Base-by-base conservation (phyloP, 2,888 invertebrate species). In the Podotricha telesiphe region DNA sequence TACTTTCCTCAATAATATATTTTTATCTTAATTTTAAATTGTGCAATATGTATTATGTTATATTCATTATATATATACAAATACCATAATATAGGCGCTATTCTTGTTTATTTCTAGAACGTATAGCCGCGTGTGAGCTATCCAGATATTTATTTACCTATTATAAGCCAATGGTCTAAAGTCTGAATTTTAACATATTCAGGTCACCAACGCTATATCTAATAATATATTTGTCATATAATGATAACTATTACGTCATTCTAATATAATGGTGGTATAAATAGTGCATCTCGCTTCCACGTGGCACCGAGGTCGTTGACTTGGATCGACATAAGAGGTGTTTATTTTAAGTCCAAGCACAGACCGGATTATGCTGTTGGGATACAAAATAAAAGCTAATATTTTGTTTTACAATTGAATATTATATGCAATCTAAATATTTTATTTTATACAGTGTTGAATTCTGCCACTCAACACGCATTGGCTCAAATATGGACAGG, bases 271-370 rank as follows among this genome's bases (percentile, higher is more conserved):
- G 19, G 19, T 28, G 45, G 15, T 65, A 65, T 65, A 53, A 65
- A 65, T 65, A 65, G 56, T 56, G 40, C 40, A 65, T 42, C 22
- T 22, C 59, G 0, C 62, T 34, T 19, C 34, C 47, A 48, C 61
- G 61, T 47, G 47, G 62, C 48, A 15, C 34, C 34, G 62, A 62
- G 62, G 47, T 62, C 28, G 62, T 62, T 62, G 62, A 62, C 62
- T 62, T 15, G 34, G 7, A 55, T 62, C 48, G 48, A 45, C 59
- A 59, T 59, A 59, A n/a, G 42, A 58, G 20, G 59, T 42, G 59
- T 22, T 42, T 59, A 59, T 59, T 59, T 59, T 58, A 42, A 42
- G 42, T 58, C 10, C 22, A n/a, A 45, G 11, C 53, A 34, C 53
- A 55, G n/a, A 0, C 11, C 22, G n/a, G 5, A 55, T 55, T 55